Evolutionary conservation across 2,797 vertebrate genomes (phyloP).

Genomic region (Chelmon rostratus): DNA sequence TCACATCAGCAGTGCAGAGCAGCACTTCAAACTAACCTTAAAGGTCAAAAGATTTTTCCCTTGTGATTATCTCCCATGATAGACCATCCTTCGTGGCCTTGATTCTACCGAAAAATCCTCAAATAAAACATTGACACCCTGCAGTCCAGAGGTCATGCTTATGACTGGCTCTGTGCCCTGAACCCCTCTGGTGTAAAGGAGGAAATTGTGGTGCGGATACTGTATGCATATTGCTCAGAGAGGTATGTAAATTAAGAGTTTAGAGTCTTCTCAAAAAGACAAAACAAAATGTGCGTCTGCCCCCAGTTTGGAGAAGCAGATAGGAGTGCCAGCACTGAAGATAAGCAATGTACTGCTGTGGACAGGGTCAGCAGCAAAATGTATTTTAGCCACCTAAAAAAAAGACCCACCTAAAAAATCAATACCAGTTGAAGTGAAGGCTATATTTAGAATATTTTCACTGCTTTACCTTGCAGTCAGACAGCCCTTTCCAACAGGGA

Average conservation of each 20-base stretch:
- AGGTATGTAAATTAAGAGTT: slow-evolving; percentile 25
- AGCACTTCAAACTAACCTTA: neutral
- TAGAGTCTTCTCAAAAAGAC: slow-evolving; percentile 4
- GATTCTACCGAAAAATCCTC: slow-evolving; percentile 5
- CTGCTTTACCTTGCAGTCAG: too few relatives aligned
- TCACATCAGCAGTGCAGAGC: neutral
- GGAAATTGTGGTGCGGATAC: neutral
- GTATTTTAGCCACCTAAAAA: too few relatives aligned
- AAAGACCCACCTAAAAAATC: too few relatives aligned
- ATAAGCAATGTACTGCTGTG: too few relatives aligned
- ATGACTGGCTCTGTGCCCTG: slow-evolving; percentile 19
- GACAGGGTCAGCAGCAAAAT: too few relatives aligned
- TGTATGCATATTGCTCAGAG: slow-evolving; percentile 16
- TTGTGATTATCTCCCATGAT: slow-evolving; percentile 7
- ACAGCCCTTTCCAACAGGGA: too few relatives aligned
- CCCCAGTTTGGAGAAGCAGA: too few relatives aligned
- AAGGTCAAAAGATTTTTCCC: neutral
- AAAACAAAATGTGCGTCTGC: slow-evolving; percentile 11
- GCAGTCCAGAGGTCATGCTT: slow-evolving; percentile 4
- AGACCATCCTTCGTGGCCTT: neutral
- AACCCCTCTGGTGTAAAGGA: neutral
- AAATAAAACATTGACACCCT: slow-evolving; percentile 23
- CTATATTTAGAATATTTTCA: too few relatives aligned
- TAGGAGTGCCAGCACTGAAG: too few relatives aligned
- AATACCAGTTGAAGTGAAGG: too few relatives aligned